Evolutionary conservation across 2,888 invertebrate genomes (phyloP).

Genomic region (Cryptops parisi): DNA sequence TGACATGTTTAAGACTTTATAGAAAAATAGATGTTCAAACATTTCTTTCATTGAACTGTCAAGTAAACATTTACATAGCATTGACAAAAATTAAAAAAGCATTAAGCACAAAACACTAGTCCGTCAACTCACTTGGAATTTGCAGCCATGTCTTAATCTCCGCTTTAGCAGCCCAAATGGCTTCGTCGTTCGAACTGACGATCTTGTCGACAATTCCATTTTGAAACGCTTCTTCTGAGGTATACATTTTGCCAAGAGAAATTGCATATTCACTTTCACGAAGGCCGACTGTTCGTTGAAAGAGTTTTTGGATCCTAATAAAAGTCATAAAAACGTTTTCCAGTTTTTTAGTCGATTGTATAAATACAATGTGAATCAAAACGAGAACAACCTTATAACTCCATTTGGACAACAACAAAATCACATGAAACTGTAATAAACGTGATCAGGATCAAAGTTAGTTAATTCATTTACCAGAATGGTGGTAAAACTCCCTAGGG

Average conservation of each 20-base stretch:
- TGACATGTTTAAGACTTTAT: no score
- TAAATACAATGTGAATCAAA: not conserved
- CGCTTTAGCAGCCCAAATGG: constrained; percentile 46
- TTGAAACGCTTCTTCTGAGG: constrained; percentile 57
- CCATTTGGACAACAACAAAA: no score
- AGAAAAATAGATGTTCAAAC: no score
- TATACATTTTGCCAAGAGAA: constrained; percentile 54
- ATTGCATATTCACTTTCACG: constrained; percentile 59
- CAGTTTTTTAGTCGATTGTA: no score
- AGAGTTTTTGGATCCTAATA: constrained; percentile 31
- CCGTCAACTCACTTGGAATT: constrained; percentile 42
- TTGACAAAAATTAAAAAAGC: no score
- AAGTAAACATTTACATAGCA: no score
- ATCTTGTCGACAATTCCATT: constrained; percentile 62
- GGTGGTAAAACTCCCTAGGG: constrained; percentile 37
- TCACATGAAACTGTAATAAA: no score
- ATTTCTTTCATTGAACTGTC: no score
- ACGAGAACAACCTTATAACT: no score
- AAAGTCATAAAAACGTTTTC: not conserved
- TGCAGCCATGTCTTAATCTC: constrained; percentile 53
- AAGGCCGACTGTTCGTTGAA: constrained; percentile 36
- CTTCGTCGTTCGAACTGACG: constrained; percentile 50
- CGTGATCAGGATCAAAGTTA: no score
- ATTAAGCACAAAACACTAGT: no score
- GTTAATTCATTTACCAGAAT: constrained; percentile 2